Percentiles rank a stretch among this genome's conserved stretches.
Conservation (phyloP, 2,113 vertebrate genomes). For the Rhinogobius similis region DNA sequence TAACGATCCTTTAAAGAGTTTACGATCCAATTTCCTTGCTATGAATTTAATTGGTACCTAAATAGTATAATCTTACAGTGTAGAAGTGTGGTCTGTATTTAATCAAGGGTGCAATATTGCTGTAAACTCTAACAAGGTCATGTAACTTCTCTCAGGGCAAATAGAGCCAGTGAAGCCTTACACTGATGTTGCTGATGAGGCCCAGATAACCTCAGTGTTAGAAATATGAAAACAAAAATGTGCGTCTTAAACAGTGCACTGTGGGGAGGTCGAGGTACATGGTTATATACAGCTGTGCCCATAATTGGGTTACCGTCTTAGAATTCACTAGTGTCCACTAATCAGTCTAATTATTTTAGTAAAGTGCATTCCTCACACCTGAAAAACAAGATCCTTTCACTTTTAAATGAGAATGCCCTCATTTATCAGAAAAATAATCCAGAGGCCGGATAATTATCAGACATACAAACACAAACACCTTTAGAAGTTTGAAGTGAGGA, state of each 20-base stretch:
- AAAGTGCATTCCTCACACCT: slow-evolving; percentile 55
- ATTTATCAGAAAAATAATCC: slow-evolving; percentile 66
- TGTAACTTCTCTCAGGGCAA: slow-evolving; percentile 53
- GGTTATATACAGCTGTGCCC: neutral
- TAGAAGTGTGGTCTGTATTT: slow-evolving; percentile 63
- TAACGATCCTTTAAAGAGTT: slow-evolving; percentile 74
- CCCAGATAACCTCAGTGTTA: slow-evolving; percentile 27
- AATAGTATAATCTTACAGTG: slow-evolving; percentile 66
- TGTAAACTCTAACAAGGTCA: slow-evolving; percentile 65
- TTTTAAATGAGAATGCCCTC: slow-evolving; percentile 71
- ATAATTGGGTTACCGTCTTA: slow-evolving; percentile 2
- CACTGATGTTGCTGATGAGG: slow-evolving; percentile 15
- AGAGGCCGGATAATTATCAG: slow-evolving; percentile 67
- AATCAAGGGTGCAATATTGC: slow-evolving; percentile 60
- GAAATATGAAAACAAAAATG: slow-evolving; percentile 40
- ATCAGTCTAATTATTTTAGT: slow-evolving; percentile 70
- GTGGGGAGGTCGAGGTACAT: neutral
- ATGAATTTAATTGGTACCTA: slow-evolving; percentile 70
- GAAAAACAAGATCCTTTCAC: slow-evolving; percentile 52
- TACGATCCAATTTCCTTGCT: slow-evolving; percentile 70
- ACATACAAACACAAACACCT: slow-evolving; percentile 73
- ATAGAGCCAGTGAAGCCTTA: slow-evolving; percentile 41
- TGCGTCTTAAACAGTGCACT: slow-evolving; percentile 1
- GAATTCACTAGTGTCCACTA: slow-evolving; percentile 26
- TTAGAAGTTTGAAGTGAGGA: slow-evolving; percentile 66